phyloP scores from a whole-genome alignment of 1,140 invertebrate genomes.

The Listronotus oregonensis region DNA sequence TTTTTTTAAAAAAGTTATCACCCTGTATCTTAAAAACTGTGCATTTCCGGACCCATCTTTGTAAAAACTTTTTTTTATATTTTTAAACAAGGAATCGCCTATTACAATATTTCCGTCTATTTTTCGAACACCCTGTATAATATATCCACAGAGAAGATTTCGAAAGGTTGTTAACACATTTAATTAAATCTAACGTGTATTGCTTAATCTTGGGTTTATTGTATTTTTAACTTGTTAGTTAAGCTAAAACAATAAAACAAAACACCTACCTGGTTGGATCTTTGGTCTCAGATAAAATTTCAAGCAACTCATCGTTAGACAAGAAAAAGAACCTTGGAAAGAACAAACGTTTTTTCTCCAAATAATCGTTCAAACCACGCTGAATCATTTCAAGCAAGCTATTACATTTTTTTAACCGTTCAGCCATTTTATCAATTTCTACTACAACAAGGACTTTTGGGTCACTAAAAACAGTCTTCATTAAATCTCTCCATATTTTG shows the following conservation, averaged over 20 bases:
- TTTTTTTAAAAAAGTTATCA: no score
- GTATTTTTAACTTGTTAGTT: no score
- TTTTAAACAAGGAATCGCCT: no score
- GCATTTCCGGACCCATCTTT: no score
- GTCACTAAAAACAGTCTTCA: constrained; percentile 81
- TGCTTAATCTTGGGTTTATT: no score
- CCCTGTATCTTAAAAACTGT: no score
- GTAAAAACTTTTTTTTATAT: no score
- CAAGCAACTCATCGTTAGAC: constrained; percentile 94
- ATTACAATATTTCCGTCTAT: no score
- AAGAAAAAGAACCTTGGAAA: constrained; percentile 98
- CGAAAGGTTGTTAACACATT: no score
- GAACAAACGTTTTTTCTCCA: constrained; percentile 93
- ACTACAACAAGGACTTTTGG: constrained; percentile 83
- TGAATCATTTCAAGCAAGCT: constrained; percentile 87
- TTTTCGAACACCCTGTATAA: no score
- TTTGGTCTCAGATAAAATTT: constrained; percentile 96
- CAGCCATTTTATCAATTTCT: constrained; percentile 91
- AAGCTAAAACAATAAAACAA: background rate
- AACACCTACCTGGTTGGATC: constrained; percentile 82
- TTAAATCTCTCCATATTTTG: constrained; percentile 94
- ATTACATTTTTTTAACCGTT: constrained; percentile 88
- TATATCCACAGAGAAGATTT: no score
- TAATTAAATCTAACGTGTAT: no score
- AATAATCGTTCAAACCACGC: constrained; percentile 89